Conservation (phyloP, 2,113 vertebrate species). For the Caloenas nicobarica region DNA sequence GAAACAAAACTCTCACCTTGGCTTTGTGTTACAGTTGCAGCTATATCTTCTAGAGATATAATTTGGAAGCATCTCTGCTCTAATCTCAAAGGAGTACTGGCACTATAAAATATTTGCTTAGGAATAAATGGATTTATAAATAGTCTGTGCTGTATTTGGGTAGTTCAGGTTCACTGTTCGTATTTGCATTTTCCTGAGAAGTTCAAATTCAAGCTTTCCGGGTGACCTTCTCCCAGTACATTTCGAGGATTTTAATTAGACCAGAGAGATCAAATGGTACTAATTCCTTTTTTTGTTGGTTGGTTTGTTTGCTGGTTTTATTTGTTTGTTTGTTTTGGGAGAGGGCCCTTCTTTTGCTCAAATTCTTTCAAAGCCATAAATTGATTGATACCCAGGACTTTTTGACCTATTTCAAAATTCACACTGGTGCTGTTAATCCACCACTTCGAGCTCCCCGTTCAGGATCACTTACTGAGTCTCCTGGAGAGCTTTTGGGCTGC, state of each 20-base stretch:
- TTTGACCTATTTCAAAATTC: neutral
- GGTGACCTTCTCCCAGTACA: neutral
- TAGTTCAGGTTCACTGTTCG: neutral
- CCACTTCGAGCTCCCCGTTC: neutral
- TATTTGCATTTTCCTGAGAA: neutral
- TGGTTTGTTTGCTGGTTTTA: too few relatives aligned
- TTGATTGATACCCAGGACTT: neutral
- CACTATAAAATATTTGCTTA: slow-evolving; percentile 13
- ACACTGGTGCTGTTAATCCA: neutral
- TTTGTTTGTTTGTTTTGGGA: neutral
- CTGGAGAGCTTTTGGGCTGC: neutral
- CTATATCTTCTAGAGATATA: neutral
- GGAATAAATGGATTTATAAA: slow-evolving; percentile 31
- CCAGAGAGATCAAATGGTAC: neutral
- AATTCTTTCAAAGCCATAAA: neutral
- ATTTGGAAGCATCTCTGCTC: slow-evolving; percentile 28
- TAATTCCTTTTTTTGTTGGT: neutral
- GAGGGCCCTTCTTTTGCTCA: neutral
- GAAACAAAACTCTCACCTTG: slow-evolving; percentile 40
- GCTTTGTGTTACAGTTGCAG: neutral
- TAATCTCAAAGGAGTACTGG: slow-evolving; percentile 22
- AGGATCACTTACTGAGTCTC: neutral
- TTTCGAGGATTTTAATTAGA: neutral
- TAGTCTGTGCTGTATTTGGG: neutral
- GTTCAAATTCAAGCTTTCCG: neutral